A percentile compares a stretch with the other conserved stretches of the same genome.
Conservation (phyloP, 2,797 vertebrate genomes). For the Nothura maculosa region DNA sequence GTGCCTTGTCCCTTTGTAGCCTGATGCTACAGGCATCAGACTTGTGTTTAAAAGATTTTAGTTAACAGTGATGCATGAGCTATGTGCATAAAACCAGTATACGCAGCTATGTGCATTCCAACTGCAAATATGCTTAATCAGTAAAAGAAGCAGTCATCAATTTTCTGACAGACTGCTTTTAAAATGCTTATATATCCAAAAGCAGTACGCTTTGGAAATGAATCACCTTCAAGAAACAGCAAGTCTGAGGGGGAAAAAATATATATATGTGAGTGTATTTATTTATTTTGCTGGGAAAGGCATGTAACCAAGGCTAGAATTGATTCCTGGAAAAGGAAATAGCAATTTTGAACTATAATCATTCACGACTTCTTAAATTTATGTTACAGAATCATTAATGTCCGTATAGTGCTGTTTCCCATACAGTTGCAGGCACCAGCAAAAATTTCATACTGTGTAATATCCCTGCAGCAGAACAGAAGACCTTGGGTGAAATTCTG, state of each 20-base stretch:
- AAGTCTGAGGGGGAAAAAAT: background rate
- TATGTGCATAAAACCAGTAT: background rate
- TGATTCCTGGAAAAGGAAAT: background rate
- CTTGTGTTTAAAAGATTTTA: background rate
- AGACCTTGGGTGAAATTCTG: fast-evolving
- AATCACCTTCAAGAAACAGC: background rate
- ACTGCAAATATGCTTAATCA: background rate
- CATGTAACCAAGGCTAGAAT: background rate
- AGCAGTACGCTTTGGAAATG: background rate
- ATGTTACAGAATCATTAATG: background rate
- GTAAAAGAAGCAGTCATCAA: background rate
- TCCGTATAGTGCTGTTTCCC: background rate
- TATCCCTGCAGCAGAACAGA: background rate
- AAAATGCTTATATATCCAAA: background rate
- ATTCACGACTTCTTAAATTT: background rate
- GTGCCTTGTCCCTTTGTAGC: background rate
- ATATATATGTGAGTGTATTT: no score
- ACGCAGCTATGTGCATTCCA: background rate
- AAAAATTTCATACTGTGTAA: background rate
- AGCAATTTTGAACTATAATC: background rate
- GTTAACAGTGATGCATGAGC: background rate
- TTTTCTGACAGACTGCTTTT: background rate
- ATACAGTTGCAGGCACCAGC: background rate
- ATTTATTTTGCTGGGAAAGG: background rate
- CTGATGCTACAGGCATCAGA: no score